Conservation (phyloP, 92 coral and sea anemone genomes). For the Metridium senile region DNA sequence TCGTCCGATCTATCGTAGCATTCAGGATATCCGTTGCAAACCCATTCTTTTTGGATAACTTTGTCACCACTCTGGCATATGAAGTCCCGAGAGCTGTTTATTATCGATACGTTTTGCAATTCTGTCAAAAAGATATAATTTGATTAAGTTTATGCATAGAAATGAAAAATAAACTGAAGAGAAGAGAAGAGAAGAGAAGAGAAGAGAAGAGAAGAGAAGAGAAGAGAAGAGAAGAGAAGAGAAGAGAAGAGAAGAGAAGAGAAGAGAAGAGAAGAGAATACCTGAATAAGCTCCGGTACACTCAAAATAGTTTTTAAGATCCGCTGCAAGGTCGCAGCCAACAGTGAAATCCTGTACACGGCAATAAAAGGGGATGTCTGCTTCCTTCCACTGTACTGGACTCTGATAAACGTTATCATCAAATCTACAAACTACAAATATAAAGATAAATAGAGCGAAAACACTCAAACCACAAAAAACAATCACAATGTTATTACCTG, state of each 20-base stretch:
- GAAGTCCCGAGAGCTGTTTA: conserved; percentile 5
- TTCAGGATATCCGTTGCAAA: conserved; percentile 1
- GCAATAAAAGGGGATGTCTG: not conserved
- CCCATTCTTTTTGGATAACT: not conserved
- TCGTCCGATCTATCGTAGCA: conserved; percentile 19
- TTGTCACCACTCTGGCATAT: conserved; percentile 8
- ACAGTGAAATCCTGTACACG: not conserved
- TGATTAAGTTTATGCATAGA: not conserved
- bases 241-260: not conserved
- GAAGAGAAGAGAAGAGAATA: not conserved
- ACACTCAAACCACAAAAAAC: no score
- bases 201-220: not conserved
- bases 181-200: not conserved
- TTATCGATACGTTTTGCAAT: not conserved
- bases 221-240: not conserved
- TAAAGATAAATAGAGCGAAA: no score
- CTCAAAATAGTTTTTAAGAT: not conserved
- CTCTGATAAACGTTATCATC: not conserved
- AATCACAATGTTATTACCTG: no score
- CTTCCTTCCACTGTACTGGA: not conserved
- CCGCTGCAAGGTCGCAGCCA: not conserved
- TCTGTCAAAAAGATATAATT: no score
- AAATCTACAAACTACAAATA: not conserved
- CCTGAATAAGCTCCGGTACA: not conserved
- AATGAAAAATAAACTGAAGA: not conserved